Conservation (phyloP, 1,140 invertebrate genomes). For the Eumaeus atala region DNA sequence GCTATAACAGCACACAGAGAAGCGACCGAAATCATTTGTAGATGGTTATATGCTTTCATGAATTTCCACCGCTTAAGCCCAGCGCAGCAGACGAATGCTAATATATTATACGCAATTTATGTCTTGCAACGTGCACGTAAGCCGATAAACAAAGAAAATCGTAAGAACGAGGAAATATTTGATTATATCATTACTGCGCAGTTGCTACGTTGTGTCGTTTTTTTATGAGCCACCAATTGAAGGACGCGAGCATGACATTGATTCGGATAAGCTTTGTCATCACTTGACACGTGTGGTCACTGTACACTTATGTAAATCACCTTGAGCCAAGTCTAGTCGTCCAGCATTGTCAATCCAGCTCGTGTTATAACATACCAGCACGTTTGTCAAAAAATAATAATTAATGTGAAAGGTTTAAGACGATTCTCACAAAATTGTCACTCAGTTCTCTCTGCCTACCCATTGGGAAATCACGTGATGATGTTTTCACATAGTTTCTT, state of each 20-base stretch:
- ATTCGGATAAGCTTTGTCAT: constrained; percentile 27
- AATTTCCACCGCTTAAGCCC: too few relatives aligned
- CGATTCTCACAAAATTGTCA: too few relatives aligned
- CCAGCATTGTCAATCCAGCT: too few relatives aligned
- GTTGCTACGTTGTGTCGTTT: constrained; percentile 26
- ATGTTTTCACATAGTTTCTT: too few relatives aligned
- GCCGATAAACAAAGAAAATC: not conserved
- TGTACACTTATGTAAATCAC: constrained; percentile 8
- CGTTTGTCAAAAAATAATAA: too few relatives aligned
- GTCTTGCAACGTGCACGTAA: not conserved
- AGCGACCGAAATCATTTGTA: too few relatives aligned
- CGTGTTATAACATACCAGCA: too few relatives aligned
- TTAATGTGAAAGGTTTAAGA: too few relatives aligned
- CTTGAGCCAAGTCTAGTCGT: constrained; percentile 12
- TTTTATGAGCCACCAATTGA: constrained; percentile 34
- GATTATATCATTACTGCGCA: constrained; percentile 22
- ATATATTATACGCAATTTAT: not conserved
- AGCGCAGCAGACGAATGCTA: not conserved
- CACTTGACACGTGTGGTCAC: constrained; percentile 25
- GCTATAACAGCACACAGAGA: too few relatives aligned
- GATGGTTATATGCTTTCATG: too few relatives aligned
- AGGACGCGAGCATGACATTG: constrained; percentile 36
- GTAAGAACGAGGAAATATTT: constrained; percentile 12
- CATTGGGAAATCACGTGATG: too few relatives aligned
- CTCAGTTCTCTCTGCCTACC: too few relatives aligned